Evolutionary conservation across 2,888 invertebrate genomes (phyloP).

Genomic region (Exocentrus adspersus): DNA sequence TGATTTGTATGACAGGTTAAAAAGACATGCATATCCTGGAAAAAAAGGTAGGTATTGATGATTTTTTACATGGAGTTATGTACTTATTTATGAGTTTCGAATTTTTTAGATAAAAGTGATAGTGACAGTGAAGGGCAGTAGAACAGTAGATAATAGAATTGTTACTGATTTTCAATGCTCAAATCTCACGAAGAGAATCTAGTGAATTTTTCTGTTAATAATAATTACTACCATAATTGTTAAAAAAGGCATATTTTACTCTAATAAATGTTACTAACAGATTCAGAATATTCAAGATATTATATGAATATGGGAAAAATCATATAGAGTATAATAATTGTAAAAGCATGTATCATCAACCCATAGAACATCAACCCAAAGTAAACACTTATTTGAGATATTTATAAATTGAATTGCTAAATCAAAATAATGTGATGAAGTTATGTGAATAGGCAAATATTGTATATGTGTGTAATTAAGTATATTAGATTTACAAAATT

Average conservation of each 20-base stretch:
- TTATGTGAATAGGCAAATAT: no score
- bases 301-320: constrained; percentile 21
- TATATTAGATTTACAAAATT: no score
- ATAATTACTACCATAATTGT: constrained; percentile 40
- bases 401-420: no score
- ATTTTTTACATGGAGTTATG: constrained; percentile 4
- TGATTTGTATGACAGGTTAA: constrained; percentile 93
- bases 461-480: no score
- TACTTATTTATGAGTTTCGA: constrained; percentile 45
- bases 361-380: no score
- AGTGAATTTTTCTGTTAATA: constrained; percentile 48
- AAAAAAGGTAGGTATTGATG: constrained; percentile 88
- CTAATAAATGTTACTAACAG: constrained; percentile 25
- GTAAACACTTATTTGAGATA: no score
- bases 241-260: constrained; percentile 14
- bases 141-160: constrained; percentile 54
- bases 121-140: constrained; percentile 94
- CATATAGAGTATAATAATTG: no score
- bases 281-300: constrained; percentile 33
- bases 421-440: no score
- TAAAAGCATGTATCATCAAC: no score
- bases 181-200: constrained; percentile 49
- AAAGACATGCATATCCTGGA: constrained; percentile 93
- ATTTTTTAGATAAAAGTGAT: constrained; percentile 88
- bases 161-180: constrained; percentile 44